A percentile compares a stretch with the other conserved stretches of the same genome.
Evolutionary conservation across 1,140 invertebrate genomes (phyloP).

Genomic region (Diabrotica undecimpunctata): DNA sequence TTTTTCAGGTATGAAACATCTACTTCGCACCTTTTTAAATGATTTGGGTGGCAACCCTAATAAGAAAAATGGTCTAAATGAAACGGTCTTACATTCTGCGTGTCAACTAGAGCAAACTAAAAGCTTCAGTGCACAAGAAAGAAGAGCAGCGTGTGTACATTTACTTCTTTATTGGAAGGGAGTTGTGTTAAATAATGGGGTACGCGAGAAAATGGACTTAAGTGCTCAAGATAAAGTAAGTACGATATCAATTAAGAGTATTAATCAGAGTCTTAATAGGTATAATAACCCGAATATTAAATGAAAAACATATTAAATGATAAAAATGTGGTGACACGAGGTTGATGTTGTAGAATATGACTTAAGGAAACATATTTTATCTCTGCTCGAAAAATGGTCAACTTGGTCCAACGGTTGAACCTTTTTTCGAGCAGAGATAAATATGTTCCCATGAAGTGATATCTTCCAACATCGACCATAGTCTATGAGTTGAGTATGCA

Average conservation of each 20-base stretch:
- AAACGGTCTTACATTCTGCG: constrained; percentile 62
- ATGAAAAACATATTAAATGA: too few species aligned
- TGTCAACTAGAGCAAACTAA: constrained; percentile 55
- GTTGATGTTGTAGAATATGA: too few species aligned
- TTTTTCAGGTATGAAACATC: constrained; percentile 54
- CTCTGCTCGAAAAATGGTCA: too few species aligned
- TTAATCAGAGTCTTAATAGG: too few species aligned
- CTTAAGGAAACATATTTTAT: too few species aligned
- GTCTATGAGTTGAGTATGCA: too few species aligned
- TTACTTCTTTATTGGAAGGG: constrained; percentile 64
- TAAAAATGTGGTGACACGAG: too few species aligned
- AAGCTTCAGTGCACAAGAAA: constrained; percentile 56
- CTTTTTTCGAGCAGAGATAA: too few species aligned
- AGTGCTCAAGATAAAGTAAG: constrained; percentile 59
- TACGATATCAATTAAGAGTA: neutral
- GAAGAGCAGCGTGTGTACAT: constrained; percentile 58
- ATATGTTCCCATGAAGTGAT: too few species aligned
- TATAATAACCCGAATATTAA: too few species aligned
- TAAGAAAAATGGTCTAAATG: constrained; percentile 63
- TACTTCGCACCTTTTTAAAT: constrained; percentile 61
- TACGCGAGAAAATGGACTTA: constrained; percentile 58
- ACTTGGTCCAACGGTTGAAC: too few species aligned
- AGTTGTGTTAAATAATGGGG: constrained; percentile 51
- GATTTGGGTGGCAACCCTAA: constrained; percentile 67
- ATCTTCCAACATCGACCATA: too few species aligned